Conservation (phyloP, 2,797 vertebrate genomes). For the Eulemur coronatus region DNA sequence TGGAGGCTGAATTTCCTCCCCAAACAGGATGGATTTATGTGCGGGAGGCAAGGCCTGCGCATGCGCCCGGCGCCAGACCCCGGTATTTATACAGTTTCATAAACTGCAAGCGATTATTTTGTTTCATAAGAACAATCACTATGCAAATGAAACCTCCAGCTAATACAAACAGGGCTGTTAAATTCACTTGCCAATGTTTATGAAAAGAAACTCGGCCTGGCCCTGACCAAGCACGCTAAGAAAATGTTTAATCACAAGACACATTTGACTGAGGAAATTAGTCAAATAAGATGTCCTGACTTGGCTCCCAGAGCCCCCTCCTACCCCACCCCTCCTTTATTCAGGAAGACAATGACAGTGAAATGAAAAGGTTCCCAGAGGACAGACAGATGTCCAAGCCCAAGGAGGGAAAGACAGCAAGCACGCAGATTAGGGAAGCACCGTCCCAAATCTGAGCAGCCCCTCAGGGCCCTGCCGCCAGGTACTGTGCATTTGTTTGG, state of each 20-base stretch:
- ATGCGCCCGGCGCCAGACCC: conserved; percentile 42
- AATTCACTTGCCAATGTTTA: conserved; percentile 61
- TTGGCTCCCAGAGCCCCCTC: conserved; percentile 31
- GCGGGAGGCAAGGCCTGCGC: neutral
- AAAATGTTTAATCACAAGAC: conserved; percentile 78
- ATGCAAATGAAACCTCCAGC: conserved; percentile 72
- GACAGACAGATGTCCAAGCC: neutral
- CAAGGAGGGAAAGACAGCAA: conserved; percentile 15
- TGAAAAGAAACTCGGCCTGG: conserved; percentile 57
- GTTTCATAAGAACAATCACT: conserved; percentile 75
- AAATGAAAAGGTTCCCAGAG: conserved; percentile 16
- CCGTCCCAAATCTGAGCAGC: neutral
- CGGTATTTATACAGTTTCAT: conserved; percentile 75
- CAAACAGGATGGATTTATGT: conserved; percentile 27
- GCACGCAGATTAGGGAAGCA: neutral
- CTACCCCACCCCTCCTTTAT: conserved; percentile 42
- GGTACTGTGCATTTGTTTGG: neutral
- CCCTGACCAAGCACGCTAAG: conserved; percentile 45
- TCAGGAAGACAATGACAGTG: conserved; percentile 19
- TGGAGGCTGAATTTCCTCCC: conserved; percentile 31
- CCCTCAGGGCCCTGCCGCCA: neutral
- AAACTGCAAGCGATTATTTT: conserved; percentile 73
- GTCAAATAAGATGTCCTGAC: conserved; percentile 61
- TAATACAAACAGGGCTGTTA: conserved; percentile 64
- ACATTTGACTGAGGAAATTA: conserved; percentile 73